Evolutionary conservation across 1,140 invertebrate species (phyloP).

Genomic region (Portunus trituberculatus): DNA sequence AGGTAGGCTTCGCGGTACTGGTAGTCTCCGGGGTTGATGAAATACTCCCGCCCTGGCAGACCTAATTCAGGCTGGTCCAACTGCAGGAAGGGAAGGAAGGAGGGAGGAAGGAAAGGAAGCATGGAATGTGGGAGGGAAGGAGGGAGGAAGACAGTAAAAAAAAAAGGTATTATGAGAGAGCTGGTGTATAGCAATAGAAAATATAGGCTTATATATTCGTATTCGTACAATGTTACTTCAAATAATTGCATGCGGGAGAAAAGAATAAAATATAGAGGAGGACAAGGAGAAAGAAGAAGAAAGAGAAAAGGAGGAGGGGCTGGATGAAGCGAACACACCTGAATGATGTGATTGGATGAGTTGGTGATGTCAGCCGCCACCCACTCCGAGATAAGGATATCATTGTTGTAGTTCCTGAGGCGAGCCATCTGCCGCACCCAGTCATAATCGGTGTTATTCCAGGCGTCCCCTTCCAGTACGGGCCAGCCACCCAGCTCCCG

Average conservation of each 20-base stretch:
- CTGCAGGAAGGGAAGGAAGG: constrained; percentile 79
- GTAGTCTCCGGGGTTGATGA: constrained; percentile 86
- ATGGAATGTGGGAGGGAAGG: not conserved
- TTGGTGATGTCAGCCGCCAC: constrained; percentile 96
- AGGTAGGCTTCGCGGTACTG: constrained; percentile 90
- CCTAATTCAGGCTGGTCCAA: constrained; percentile 94
- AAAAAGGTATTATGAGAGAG: not conserved
- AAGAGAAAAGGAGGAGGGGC: no score
- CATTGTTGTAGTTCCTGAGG: constrained; percentile 93
- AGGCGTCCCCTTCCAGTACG: constrained; percentile 82
- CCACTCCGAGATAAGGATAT: constrained; percentile 93
- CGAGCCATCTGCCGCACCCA: constrained; percentile 86
- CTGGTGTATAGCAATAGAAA: not conserved
- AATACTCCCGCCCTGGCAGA: constrained; percentile 92
- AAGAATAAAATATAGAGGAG: not conserved
- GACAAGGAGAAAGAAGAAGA: not conserved
- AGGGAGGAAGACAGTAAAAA: not conserved
- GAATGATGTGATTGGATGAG: constrained; percentile 92
- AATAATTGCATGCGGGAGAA: not conserved
- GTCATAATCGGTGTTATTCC: constrained; percentile 86
- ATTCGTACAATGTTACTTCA: not conserved
- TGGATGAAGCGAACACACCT: constrained; percentile 82
- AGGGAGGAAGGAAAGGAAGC: not conserved
- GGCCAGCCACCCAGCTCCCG: constrained; percentile 84
- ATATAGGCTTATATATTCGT: not conserved